phyloP scores from a whole-genome alignment of 2,888 invertebrate genomes.

The Escarpia spicata region DNA sequence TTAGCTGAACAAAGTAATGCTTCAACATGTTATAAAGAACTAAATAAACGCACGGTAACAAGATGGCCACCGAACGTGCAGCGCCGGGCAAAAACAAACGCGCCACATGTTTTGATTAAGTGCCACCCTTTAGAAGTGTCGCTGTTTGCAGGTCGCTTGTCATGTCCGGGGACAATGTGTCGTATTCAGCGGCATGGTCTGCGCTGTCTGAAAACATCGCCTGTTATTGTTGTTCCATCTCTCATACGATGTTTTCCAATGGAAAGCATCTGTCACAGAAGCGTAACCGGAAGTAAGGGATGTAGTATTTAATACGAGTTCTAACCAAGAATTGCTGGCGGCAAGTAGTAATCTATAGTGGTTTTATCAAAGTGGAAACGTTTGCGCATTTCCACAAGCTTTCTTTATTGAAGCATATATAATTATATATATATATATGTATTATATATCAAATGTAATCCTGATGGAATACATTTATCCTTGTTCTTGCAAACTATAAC shows the following conservation, averaged over 20 bases:
- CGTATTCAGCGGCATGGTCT: neutral
- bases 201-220: neutral
- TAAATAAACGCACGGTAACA: neutral
- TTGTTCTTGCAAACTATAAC: no score
- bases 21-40: neutral
- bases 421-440: no score
- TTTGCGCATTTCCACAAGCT: no score
- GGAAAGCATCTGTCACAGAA: neutral
- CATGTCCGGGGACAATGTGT: slow-evolving; percentile 4
- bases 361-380: no score
- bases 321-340: neutral
- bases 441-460: no score
- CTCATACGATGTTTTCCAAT: neutral
- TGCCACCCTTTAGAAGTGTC: neutral
- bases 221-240: neutral
- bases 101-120: neutral
- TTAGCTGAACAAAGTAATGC: neutral
- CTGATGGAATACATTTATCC: no score
- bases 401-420: no score
- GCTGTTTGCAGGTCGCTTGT: neutral
- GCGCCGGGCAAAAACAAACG: neutral
- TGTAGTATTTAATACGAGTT: neutral
- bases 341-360: no score
- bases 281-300: neutral
- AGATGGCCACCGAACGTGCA: neutral